These are phyloP conservation scores for Drosophila macrothrix DNA, from an alignment of 2,888 invertebrate genomes.

Conservation along the genomic window DNA sequence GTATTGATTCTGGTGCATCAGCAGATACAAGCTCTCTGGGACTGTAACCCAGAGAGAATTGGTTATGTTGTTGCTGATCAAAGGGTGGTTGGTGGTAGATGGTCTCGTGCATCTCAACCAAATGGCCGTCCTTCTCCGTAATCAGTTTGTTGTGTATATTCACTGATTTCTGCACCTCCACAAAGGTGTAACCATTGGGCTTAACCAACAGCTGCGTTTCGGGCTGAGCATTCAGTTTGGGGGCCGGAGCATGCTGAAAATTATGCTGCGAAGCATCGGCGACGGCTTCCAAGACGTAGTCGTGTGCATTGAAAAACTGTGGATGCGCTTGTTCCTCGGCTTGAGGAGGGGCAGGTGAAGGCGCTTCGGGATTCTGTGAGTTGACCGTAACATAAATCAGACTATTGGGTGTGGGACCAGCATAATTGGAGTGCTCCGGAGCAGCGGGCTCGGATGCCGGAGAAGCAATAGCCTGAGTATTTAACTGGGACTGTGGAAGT, in stretches of 20 bases:
- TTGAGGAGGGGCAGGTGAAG: slow-evolving; percentile 9
- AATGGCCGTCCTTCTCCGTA: slow-evolving; percentile 82
- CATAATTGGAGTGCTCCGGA: slow-evolving; percentile 39
- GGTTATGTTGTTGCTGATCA: slow-evolving; percentile 36
- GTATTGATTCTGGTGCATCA: slow-evolving; percentile 6
- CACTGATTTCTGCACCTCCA: slow-evolving; percentile 89
- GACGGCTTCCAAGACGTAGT: slow-evolving; percentile 75
- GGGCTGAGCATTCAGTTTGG: slow-evolving; percentile 8
- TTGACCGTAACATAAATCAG: slow-evolving; percentile 75
- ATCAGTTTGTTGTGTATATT: slow-evolving; percentile 84
- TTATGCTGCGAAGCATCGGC: slow-evolving; percentile 54
- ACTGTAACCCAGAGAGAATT: slow-evolving; percentile 24
- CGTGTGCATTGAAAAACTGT: slow-evolving; percentile 65
- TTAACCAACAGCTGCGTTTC: slow-evolving; percentile 40
- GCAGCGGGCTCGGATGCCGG: not conserved
- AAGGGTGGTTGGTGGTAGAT: slow-evolving; percentile 73
- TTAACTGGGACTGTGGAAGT: slow-evolving; percentile 26
- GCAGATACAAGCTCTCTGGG: slow-evolving; percentile 37
- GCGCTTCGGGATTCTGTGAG: slow-evolving; percentile 34
- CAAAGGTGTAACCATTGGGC: slow-evolving; percentile 86
- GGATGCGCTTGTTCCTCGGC: slow-evolving; percentile 18
- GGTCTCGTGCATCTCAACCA: slow-evolving; percentile 83
- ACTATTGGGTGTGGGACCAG: slow-evolving; percentile 48
- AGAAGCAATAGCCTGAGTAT: slow-evolving; percentile 63
- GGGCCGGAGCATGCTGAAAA: slow-evolving; percentile 44